A percentile compares a stretch with the other conserved stretches of the same genome.
Evolutionary conservation across 2,888 invertebrate species (phyloP).

Genomic region (Terebella lapidaria): DNA sequence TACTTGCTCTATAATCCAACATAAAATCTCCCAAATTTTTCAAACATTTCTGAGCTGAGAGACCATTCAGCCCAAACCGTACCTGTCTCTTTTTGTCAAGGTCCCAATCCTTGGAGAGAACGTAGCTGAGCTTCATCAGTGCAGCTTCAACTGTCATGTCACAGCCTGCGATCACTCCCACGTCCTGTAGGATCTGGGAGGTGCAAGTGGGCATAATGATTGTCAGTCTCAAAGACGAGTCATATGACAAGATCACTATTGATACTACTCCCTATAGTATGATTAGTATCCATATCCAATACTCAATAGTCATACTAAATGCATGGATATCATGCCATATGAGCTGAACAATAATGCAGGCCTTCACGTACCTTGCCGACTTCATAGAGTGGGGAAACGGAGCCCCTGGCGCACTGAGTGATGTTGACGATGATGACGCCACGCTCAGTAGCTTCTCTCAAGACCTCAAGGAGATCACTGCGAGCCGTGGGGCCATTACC

Average conservation of each 20-base stretch:
- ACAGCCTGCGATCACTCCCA: conserved; percentile 72
- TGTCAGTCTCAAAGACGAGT: no score
- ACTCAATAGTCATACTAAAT: no score
- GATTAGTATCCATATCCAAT: no score
- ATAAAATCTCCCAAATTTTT: no score
- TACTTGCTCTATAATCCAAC: no score
- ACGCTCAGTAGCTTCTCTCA: conserved; percentile 65
- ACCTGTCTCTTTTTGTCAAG: conserved; percentile 51
- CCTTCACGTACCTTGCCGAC: conserved; percentile 71
- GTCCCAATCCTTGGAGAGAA: conserved; percentile 68
- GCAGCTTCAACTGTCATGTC: conserved; percentile 95
- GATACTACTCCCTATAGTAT: no score
- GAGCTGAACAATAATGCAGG: no score
- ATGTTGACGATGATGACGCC: conserved; percentile 84
- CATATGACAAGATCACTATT: no score
- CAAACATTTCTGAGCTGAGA: no score
- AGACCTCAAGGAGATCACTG: conserved; percentile 69
- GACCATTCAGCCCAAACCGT: no score
- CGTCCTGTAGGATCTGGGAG: conserved; percentile 60
- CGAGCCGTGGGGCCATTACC: conserved; percentile 87
- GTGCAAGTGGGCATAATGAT: no score
- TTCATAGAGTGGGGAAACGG: conserved; percentile 76
- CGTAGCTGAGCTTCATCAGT: conserved; percentile 82
- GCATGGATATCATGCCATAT: no score
- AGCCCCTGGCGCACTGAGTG: conserved; percentile 81